These are phyloP conservation scores for Oncorhynchus keta DNA, from an alignment of 2,113 vertebrate species.

Conservation along the genomic window DNA sequence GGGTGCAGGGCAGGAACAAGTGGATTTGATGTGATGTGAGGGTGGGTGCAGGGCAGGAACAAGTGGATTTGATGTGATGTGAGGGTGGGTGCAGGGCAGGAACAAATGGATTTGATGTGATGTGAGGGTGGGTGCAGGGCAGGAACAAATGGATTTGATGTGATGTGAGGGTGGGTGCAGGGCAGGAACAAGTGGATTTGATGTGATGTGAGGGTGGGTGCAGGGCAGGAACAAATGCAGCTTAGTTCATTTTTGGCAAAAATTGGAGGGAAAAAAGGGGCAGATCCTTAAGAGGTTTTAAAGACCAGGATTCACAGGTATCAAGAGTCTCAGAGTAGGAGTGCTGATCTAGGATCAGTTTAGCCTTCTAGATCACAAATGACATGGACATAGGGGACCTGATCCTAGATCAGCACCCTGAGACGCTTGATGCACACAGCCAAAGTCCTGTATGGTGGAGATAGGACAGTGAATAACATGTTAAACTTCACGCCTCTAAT, in stretches of 20 bases:
- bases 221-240: background rate
- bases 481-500: conserved; percentile 34
- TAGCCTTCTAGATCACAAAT: no score
- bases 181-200: conserved; percentile 44
- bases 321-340: no score
- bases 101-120: conserved; percentile 45
- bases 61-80: conserved; percentile 37
- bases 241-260: no score
- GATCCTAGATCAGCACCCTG: no score
- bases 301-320: no score
- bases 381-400: no score
- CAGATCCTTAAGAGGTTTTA: no score
- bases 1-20: background rate
- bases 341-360: no score
- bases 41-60: conserved; percentile 6
- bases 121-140: background rate
- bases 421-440: no score
- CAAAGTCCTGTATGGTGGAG: background rate
- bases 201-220: background rate
- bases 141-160: conserved; percentile 45
- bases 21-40: no score
- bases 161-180: background rate
- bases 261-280: no score
- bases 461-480: conserved; percentile 24
- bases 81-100: background rate